Evolutionary conservation across 23 tunicate species (phyloP).

Genomic region (Diplosoma virens): DNA sequence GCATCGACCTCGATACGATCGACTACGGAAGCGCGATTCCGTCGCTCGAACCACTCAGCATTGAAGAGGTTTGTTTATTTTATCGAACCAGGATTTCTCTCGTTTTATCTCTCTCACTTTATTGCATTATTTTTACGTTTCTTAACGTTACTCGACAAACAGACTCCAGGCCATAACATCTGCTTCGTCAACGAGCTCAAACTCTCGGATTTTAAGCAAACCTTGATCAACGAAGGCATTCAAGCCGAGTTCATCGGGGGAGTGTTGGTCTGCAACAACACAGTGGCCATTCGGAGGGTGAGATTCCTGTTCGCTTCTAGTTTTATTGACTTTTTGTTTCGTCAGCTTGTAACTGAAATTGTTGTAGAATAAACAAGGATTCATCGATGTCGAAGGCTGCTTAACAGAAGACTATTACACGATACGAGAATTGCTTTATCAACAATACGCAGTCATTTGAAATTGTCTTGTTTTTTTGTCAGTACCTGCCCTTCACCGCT

Average conservation of each 20-base stretch:
- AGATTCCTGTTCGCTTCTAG: neutral
- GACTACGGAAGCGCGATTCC: conserved; percentile 49
- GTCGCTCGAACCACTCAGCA: conserved; percentile 38
- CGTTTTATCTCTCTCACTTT: neutral
- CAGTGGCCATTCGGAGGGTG: conserved; percentile 79
- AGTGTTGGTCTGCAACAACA: conserved; percentile 80
- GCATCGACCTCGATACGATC: neutral
- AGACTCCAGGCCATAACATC: conserved; percentile 66
- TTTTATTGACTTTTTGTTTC: neutral
- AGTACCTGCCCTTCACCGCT: too few relatives aligned
- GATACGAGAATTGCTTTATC: conserved; percentile 68
- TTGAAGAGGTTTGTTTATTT: conserved; percentile 37
- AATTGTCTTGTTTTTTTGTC: too few relatives aligned
- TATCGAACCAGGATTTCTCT: neutral
- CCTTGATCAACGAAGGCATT: conserved; percentile 67
- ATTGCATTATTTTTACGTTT: neutral
- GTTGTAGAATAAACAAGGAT: conserved; percentile 69
- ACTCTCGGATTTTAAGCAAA: conserved; percentile 87
- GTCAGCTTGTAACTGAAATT: too few relatives aligned
- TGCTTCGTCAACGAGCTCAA: conserved; percentile 74
- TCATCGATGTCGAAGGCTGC: conserved; percentile 89
- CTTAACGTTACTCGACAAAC: neutral
- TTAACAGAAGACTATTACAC: conserved; percentile 87
- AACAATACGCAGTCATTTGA: conserved; percentile 85
- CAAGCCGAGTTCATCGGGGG: conserved; percentile 96